Conservation (phyloP, 2,797 vertebrate species). For the Eupleurogrammus muticus region DNA sequence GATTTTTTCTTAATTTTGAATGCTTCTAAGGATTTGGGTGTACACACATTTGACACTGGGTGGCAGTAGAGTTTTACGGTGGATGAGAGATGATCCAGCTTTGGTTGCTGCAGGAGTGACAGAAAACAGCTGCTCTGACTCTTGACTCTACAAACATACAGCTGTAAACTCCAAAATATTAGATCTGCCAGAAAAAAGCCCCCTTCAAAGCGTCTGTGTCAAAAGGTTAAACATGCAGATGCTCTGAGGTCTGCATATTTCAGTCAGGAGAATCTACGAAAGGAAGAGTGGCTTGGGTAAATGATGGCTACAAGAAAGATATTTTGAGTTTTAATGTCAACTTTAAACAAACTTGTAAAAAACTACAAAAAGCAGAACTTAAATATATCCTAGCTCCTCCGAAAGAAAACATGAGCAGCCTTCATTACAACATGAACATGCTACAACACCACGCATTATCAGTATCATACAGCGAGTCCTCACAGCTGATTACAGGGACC, state of each 20-base stretch:
- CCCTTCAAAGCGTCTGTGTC: constrained; percentile 43
- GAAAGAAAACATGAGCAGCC: constrained; percentile 33
- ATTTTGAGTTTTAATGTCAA: neutral
- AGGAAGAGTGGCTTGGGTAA: constrained; percentile 7
- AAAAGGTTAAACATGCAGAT: constrained; percentile 32
- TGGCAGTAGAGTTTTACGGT: constrained; percentile 60
- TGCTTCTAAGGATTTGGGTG: neutral
- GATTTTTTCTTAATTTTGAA: neutral
- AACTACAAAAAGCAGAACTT: constrained; percentile 6
- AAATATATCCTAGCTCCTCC: neutral
- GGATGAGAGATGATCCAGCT: neutral
- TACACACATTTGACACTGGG: constrained; percentile 47
- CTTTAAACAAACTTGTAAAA: constrained; percentile 8
- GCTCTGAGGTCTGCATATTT: constrained; percentile 46
- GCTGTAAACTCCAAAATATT: constrained; percentile 40
- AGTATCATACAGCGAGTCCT: constrained; percentile 25
- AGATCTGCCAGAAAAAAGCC: constrained; percentile 32
- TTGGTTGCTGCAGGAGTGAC: accelerated
- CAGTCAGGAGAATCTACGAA: constrained; percentile 21
- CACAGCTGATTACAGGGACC: constrained; percentile 64
- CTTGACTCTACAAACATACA: constrained; percentile 24
- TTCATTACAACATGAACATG: constrained; percentile 42
- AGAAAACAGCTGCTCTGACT: neutral
- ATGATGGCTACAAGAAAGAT: neutral
- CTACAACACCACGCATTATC: neutral